Evolutionary conservation across 2,113 vertebrate genomes (phyloP).

Genomic region (Ariopsis seemanni): DNA sequence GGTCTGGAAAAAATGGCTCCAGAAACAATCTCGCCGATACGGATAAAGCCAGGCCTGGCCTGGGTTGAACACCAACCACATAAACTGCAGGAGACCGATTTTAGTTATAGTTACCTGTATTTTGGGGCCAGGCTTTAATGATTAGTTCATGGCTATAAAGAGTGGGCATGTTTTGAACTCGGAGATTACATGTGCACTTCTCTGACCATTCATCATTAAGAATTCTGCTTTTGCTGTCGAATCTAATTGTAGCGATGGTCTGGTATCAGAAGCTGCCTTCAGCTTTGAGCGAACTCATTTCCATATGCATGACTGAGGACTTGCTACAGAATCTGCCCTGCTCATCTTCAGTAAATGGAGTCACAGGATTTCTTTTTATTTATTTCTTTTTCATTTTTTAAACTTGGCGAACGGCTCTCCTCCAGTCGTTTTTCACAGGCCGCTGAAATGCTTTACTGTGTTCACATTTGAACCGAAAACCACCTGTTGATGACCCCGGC

Average conservation of each 20-base stretch:
- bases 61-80: too few relatives aligned
- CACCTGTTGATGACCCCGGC: not conserved
- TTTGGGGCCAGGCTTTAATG: too few relatives aligned
- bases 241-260: not conserved
- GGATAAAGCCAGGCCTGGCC: too few relatives aligned
- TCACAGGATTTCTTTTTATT: not conserved
- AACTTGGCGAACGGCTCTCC: not conserved
- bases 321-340: not conserved
- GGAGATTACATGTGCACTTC: not conserved
- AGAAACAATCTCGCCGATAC: too few relatives aligned
- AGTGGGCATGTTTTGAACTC: not conserved
- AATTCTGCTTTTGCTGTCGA: not conserved
- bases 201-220: not conserved
- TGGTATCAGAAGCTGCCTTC: not conserved
- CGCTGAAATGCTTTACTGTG: not conserved
- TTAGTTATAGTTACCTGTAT: too few relatives aligned
- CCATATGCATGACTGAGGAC: not conserved
- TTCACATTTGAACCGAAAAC: not conserved
- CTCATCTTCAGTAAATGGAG: not conserved
- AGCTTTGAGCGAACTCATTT: not conserved
- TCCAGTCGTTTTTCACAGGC: not conserved
- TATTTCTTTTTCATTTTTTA: too few relatives aligned
- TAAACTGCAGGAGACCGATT: too few relatives aligned
- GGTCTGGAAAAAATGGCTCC: too few relatives aligned
- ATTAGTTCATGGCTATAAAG: not conserved